Conservation (phyloP, 2,888 invertebrate species). For the Drosophila niveifrons region DNA sequence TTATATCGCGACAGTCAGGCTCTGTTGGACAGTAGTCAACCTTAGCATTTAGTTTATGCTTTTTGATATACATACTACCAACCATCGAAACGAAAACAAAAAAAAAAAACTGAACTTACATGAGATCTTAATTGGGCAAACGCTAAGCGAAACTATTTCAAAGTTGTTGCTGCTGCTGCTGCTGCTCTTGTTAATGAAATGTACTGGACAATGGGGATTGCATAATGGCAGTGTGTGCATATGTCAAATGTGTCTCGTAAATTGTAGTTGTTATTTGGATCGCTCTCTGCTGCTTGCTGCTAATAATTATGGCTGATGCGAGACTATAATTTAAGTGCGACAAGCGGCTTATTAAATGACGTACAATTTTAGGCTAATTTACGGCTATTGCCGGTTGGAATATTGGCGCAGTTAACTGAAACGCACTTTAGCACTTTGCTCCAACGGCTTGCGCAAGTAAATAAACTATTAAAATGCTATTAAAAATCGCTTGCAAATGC, state of each 20-base stretch:
- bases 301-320: slow-evolving; percentile 42
- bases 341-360: slow-evolving; percentile 57
- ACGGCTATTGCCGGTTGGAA: neutral
- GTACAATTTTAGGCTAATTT: slow-evolving; percentile 21
- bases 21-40: slow-evolving; percentile 66
- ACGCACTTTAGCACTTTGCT: neutral
- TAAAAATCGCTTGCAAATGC: neutral
- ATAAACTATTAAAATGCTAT: slow-evolving; percentile 3
- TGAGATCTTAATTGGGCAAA: slow-evolving; percentile 73
- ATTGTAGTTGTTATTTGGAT: slow-evolving; percentile 35
- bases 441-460: neutral
- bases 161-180: slow-evolving; percentile 21
- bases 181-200: slow-evolving; percentile 74
- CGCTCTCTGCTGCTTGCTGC: slow-evolving; percentile 24
- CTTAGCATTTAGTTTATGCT: slow-evolving; percentile 77
- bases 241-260: slow-evolving; percentile 54
- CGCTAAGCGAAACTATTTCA: slow-evolving; percentile 16
- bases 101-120: slow-evolving; percentile 2
- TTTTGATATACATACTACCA: slow-evolving; percentile 45
- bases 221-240: slow-evolving; percentile 63
- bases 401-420: slow-evolving; percentile 1
- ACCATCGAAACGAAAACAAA: slow-evolving; percentile 18
- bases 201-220: slow-evolving; percentile 70
- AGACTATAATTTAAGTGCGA: slow-evolving; percentile 53
- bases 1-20: slow-evolving; percentile 49